Evolutionary conservation across 2,888 invertebrate genomes (phyloP), one percentile per base, ranked within the genome.

Genomic region (Apeira syringaria): DNA sequence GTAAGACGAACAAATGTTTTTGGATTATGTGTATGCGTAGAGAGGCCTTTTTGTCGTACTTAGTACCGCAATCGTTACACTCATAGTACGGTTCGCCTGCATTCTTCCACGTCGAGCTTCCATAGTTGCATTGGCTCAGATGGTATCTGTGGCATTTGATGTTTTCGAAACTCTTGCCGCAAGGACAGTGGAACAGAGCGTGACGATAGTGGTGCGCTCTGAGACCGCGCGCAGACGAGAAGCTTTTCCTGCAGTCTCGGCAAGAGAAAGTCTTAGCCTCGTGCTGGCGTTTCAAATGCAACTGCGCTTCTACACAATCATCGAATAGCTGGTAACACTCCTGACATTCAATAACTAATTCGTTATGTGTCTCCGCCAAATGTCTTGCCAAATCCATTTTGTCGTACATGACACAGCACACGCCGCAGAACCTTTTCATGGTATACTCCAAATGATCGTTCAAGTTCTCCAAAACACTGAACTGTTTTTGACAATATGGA

Each of bases 1-100:
- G 85, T 0, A 82, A 44, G 0, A 86, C 70, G 24, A 80, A 69
- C 0, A 87, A 41, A 49, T 88, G 87, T 48, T 88, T 88, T 25
- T 86, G 84, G 0, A 80, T 55, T 5, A 87, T 82, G 38, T 88
- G 87, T 1, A 76, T 72, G 1, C 73, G 68, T 0, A 88, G 43
- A 0, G 87, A 87, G 0, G 82, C 80, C 32, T 88, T 88, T 5
- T 75, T 75, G 2, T 69, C 61, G 47, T 87, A 88, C 0, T 58
- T 63, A 0, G 53, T 64, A 0, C 81, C 84, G 50, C 88, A 88
- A 1, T 82, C 48, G 22, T 83, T 68, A 38, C 88, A 88, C 2
- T 67, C 67, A 39, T 66, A 87, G 1, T 32, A 7, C 0, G 51
- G 24, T 2, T 54, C 40, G 2, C 34, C 52, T 11, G 7, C 28